Conservation (phyloP, 2,888 invertebrate species). For the Rhaphigaster nebulosa region DNA sequence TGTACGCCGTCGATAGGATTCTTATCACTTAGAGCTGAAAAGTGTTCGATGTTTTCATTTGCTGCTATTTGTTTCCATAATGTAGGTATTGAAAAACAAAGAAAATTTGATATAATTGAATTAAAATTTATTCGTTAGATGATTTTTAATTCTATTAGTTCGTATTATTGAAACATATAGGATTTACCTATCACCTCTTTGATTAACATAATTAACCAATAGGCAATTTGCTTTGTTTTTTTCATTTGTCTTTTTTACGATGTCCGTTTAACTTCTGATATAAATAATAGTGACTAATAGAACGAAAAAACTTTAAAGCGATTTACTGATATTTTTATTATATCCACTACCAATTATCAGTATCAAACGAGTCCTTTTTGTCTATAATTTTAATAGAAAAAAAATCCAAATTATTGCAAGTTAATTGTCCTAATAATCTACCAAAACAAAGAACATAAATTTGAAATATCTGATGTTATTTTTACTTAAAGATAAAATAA, state of each 20-base stretch:
- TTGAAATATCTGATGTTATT: neutral
- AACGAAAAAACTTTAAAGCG: neutral
- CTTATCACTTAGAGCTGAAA: neutral
- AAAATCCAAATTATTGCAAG: neutral
- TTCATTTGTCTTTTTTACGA: neutral
- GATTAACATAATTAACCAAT: neutral
- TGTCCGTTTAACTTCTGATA: neutral
- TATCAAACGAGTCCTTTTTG: neutral
- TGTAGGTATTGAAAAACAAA: neutral
- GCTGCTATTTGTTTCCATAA: neutral
- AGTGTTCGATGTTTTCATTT: slow-evolving; percentile 1
- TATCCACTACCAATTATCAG: neutral
- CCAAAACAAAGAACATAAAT: neutral
- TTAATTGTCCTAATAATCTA: neutral
- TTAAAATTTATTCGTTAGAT: neutral
- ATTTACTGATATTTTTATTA: neutral
- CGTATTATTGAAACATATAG: neutral
- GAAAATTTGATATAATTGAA: neutral
- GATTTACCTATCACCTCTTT: neutral
- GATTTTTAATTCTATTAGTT: neutral
- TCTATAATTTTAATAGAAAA: neutral
- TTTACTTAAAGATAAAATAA: neutral
- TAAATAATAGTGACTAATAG: neutral
- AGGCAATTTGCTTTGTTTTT: neutral
- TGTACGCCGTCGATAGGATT: neutral